A percentile compares a stretch with the other conserved stretches of the same genome.
Evolutionary conservation across 2,797 vertebrate species (phyloP).

Genomic region (Graptemys geographica): DNA sequence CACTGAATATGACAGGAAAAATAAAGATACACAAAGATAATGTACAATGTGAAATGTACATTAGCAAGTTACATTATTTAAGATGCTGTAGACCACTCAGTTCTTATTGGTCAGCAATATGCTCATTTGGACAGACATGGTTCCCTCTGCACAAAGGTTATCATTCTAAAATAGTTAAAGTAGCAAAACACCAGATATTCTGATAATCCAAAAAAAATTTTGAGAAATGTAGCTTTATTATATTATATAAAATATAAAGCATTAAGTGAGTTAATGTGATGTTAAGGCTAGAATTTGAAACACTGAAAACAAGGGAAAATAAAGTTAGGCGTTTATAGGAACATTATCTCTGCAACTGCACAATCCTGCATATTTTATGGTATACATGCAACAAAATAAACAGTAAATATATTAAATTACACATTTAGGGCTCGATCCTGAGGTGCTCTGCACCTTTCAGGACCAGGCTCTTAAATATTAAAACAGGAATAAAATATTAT

Average conservation of each 20-base stretch:
- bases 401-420: too few species aligned
- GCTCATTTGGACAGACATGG: neutral
- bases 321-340: neutral
- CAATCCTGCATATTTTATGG: neutral
- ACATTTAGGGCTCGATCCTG: too few species aligned
- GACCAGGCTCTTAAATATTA: too few species aligned
- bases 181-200: neutral
- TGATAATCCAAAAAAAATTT: neutral
- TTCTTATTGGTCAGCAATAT: neutral
- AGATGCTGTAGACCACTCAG: neutral
- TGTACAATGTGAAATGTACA: neutral
- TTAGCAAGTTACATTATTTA: neutral
- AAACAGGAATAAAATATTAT: too few species aligned
- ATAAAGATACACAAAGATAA: neutral
- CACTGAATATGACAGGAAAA: neutral
- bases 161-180: neutral
- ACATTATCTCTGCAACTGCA: neutral
- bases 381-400: neutral
- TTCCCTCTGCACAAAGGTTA: neutral
- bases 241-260: neutral
- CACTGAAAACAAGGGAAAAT: neutral
- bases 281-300: neutral
- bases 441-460: too few species aligned
- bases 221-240: neutral
- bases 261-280: neutral